Percentiles rank a stretch among this genome's conserved stretches.
Evolutionary conservation across 2,888 invertebrate genomes (phyloP).

Genomic region (Hirtodrosophila cameraria): DNA sequence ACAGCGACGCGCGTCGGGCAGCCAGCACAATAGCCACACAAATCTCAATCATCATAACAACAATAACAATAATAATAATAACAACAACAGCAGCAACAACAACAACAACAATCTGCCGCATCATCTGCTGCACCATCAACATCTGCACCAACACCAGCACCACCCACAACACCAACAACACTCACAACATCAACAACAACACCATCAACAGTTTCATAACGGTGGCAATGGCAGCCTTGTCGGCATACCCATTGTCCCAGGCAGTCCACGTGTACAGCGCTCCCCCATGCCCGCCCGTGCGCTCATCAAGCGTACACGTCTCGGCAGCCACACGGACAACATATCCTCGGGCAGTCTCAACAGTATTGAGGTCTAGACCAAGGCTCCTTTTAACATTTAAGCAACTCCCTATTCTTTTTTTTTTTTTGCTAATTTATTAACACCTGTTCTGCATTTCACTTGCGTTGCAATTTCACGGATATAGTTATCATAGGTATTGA

Average conservation of each 20-base stretch:
- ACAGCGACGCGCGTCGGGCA: slow-evolving; percentile 80
- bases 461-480: too few relatives aligned
- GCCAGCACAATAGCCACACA: slow-evolving; percentile 72
- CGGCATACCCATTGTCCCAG: slow-evolving; percentile 81
- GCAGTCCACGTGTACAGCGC: slow-evolving; percentile 83
- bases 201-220: slow-evolving; percentile 44
- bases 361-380: slow-evolving; percentile 84
- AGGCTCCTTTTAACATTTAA: too few relatives aligned
- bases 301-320: slow-evolving; percentile 82
- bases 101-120: slow-evolving; percentile 59
- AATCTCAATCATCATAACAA: slow-evolving; percentile 51
- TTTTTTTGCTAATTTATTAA: slow-evolving; percentile 21
- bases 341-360: slow-evolving; percentile 84
- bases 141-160: slow-evolving; percentile 36
- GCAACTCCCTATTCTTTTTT: neutral
- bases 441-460: too few relatives aligned
- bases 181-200: slow-evolving; percentile 29
- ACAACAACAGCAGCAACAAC: slow-evolving; percentile 47
- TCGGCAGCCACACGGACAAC: slow-evolving; percentile 84
- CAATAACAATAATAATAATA: slow-evolving; percentile 33
- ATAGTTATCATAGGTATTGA: too few relatives aligned
- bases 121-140: slow-evolving; percentile 56
- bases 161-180: slow-evolving; percentile 15
- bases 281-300: slow-evolving; percentile 84
- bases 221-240: slow-evolving; percentile 66